Evolutionary conservation across 1,140 invertebrate genomes (phyloP), one percentile per base, ranked within the genome.

Genomic region (Frieseomelitta varia): DNA sequence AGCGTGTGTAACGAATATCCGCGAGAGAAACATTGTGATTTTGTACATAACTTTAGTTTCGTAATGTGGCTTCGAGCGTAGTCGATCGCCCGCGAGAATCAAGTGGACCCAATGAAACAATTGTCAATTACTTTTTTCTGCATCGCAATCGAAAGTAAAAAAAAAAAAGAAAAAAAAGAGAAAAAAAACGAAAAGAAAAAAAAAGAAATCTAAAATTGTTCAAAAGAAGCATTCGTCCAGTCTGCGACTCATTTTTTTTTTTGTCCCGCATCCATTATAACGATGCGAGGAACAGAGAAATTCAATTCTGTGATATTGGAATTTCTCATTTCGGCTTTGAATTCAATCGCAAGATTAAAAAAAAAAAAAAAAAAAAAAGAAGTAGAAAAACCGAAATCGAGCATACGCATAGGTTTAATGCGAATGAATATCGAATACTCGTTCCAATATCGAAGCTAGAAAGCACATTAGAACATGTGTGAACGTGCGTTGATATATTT

Each of bases 251-350:
- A 55, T 74, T 79, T 84, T 79, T 84, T 30, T 80, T 79, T 69
- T 79, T 74, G 51, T 78, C 30, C 24, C 61, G 83, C 82, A 58
- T 58, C 72, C 24, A 68, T 14, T 63, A 81, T 75, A 80, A 6
- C 53, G 67, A 79, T 61, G 73, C 81, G 67, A 65, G 71, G 73
- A 73, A 71, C 84, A 79, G 87, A 85, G 75, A 89, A 88, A 80
- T 74, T 84, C 74, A 87, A 89, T 91, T 92, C 90, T 92, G 88
- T 87, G 92, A 89, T 90, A 69, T 85, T 84, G 85, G 88, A 90
- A 91, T 91, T 90, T 91, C 89, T 89, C 81, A 77, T 88, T 81
- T 88, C 81, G 82, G 81, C 86, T 90, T 83, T 77, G 51, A 21
- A 17, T n/a, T 34, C 58, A 71, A 71, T 51, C 39, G 1, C 14